Percentiles rank a stretch among this genome's conserved stretches.
Evolutionary conservation across 2,888 invertebrate genomes (phyloP).

Genomic region (Cheiracanthium punctorium): DNA sequence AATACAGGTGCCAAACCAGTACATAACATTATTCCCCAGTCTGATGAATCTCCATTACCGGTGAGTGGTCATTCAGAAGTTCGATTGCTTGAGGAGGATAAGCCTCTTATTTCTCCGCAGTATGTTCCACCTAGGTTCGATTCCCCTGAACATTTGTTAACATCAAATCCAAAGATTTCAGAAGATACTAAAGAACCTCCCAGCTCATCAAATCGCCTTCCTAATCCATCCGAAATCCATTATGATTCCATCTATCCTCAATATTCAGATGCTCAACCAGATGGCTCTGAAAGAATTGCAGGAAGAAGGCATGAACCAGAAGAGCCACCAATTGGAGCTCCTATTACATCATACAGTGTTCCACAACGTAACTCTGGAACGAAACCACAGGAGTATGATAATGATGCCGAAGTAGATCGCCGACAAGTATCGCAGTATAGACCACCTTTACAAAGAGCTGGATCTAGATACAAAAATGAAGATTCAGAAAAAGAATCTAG

Average conservation of each 20-base stretch:
- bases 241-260: conserved; percentile 24
- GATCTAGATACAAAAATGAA: conserved; percentile 9
- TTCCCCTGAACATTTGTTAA: background rate
- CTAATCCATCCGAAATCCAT: conserved; percentile 24
- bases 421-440: conserved; percentile 29
- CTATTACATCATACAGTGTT: background rate
- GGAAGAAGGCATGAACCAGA: background rate
- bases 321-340: background rate
- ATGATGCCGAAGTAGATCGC: conserved; percentile 14
- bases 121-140: conserved; percentile 14
- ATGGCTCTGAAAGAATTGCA: background rate
- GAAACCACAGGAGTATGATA: conserved; percentile 12
- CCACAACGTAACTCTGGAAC: background rate
- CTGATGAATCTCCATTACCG: conserved; percentile 17
- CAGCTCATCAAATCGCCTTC: conserved; percentile 27
- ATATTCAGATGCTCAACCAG: background rate
- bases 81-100: conserved; percentile 8
- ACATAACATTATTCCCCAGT: conserved; percentile 7
- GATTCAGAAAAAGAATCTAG: background rate
- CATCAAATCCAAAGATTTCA: background rate
- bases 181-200: conserved; percentile 12
- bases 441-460: conserved; percentile 42
- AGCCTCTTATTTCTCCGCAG: conserved; percentile 22
- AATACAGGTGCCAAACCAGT: conserved; percentile 9
- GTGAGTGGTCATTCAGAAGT: conserved; percentile 16